Conservation (phyloP, 2,888 invertebrate species). For the Luperina nickerlii region DNA sequence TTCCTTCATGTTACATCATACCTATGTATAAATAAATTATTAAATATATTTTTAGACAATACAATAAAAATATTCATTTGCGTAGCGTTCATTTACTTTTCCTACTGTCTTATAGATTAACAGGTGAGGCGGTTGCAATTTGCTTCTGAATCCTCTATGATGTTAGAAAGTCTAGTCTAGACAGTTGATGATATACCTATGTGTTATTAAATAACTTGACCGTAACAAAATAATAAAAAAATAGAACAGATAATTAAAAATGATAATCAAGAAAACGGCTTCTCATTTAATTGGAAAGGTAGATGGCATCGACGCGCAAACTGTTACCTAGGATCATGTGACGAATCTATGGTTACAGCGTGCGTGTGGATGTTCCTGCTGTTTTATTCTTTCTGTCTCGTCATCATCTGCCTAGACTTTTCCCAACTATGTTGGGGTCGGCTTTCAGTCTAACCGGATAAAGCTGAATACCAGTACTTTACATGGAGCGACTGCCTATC, state of each 20-base stretch:
- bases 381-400: neutral
- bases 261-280: neutral
- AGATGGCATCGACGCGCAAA: neutral
- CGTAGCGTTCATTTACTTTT: constrained; percentile 30
- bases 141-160: neutral
- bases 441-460: no score
- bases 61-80: constrained; percentile 57
- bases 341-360: neutral
- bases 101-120: constrained; percentile 24
- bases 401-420: no score
- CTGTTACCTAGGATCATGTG: neutral
- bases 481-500: no score
- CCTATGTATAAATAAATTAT: constrained; percentile 24
- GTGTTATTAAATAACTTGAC: neutral
- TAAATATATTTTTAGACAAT: constrained; percentile 49
- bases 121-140: neutral
- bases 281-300: constrained; percentile 5
- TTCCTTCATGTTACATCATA: constrained; percentile 5
- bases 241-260: neutral
- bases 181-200: neutral
- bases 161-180: constrained; percentile 8
- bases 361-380: neutral
- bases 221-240: neutral
- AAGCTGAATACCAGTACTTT: no score
- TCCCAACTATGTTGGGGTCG: no score